Evolutionary conservation across 2,888 invertebrate genomes (phyloP).

Genomic region (Dryomyza anilis): DNA sequence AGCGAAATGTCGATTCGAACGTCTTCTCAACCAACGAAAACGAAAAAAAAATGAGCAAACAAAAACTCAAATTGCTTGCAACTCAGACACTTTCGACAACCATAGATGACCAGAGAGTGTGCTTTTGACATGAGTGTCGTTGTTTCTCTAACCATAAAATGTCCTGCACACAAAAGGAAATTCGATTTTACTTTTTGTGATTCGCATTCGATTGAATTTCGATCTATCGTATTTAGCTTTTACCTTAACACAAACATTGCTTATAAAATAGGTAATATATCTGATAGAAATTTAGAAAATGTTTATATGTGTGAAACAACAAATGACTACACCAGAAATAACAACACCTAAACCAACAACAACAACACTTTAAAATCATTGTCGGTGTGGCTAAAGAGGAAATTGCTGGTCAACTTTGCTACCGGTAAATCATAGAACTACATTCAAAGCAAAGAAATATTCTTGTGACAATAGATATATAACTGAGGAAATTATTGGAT

Average conservation of each 20-base stretch:
- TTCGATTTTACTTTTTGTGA: slow-evolving; percentile 14
- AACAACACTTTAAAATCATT: neutral
- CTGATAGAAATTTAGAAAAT: neutral
- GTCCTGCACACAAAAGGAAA: slow-evolving; percentile 26
- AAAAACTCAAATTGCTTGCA: neutral
- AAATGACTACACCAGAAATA: neutral
- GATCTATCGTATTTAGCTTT: too few species aligned
- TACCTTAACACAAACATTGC: too few species aligned
- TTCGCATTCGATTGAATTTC: slow-evolving; percentile 16
- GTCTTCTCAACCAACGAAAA: neutral
- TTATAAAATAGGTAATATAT: too few species aligned
- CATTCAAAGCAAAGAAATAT: too few species aligned
- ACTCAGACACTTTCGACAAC: neutral
- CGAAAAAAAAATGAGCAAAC: neutral
- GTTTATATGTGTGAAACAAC: slow-evolving; percentile 1
- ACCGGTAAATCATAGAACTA: too few species aligned
- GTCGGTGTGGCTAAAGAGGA: neutral
- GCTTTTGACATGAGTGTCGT: slow-evolving; percentile 7
- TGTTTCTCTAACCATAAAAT: slow-evolving; percentile 24
- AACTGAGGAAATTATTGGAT: too few species aligned
- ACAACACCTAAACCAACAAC: neutral
- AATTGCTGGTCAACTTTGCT: slow-evolving; percentile 1
- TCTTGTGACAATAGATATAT: too few species aligned
- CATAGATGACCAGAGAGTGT: neutral
- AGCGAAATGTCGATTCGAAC: neutral